Base-by-base conservation (phyloP, 2,113 vertebrate genomes). In the Melanocharis versteri region DNA sequence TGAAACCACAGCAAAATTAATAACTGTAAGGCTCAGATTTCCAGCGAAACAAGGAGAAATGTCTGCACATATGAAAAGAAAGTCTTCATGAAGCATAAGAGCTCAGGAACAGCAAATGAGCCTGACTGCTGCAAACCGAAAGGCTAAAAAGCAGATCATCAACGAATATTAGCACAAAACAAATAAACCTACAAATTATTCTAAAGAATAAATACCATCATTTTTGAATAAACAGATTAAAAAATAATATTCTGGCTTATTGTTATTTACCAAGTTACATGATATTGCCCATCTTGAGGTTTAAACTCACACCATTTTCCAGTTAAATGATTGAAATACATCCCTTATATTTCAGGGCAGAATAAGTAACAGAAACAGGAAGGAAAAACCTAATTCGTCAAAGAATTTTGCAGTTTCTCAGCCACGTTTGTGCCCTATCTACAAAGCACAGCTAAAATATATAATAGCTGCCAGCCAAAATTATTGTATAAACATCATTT, bases 301-400 rank as follows among this genome's bases (percentile, higher is more conserved):
- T 86, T 96, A 96, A 95, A 92, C n/a, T 96, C 81, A 9, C 26
- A 62, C 17, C 50, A 85, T 95, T 95, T 98, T 91, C 96, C 98
- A 31, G 95, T 97, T 97, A 95, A 96, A 77, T 90, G 97, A 71
- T 96, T 97, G 94, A 98, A 99, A 93, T 97, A 91, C 58, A 98
- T 75, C 23, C 98, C 97, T 98, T 98, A 73, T 98, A 98, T 93
- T 98, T 98, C 80, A 97, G 69, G 27, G 94, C 82, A 83, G 96
- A 94, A n/a, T 45, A 97, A 70, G 51, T 51, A 94, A 97, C 84
- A 57, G 6, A 12, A 37, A 57, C 5, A 12, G 8, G 8, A 42
- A 27, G 8, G 13, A 30, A 44, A n/a, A n/a, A 51, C 8, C 28
- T 21, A 14, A 30, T 45, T 61, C 54, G 2, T 21, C 11, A 15